Evolutionary conservation across 1,140 invertebrate species (phyloP).

Genomic region (Melipona quadrifasciata): DNA sequence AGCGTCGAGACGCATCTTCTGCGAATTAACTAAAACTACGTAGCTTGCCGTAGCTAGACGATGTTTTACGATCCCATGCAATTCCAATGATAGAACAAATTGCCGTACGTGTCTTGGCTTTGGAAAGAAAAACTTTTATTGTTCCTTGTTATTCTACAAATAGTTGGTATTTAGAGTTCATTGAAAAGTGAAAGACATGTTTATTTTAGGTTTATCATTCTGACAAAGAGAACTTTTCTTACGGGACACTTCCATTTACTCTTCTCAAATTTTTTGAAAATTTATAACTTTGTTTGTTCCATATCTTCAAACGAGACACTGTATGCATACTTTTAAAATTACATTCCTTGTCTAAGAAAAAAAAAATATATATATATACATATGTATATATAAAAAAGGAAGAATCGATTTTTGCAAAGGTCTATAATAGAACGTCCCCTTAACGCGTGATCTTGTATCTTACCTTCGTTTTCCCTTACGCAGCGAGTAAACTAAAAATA

Average conservation of each 20-base stretch:
- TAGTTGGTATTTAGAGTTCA: background rate
- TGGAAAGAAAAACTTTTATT: background rate
- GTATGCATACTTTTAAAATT: background rate
- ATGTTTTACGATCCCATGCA: conserved; percentile 65
- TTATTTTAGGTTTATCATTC: background rate
- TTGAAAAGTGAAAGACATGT: background rate
- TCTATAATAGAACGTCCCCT: background rate
- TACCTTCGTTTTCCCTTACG: background rate
- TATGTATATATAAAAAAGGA: background rate
- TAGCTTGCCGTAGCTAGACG: conserved; percentile 60
- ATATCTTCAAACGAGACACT: too few species aligned
- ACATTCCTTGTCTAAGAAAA: background rate
- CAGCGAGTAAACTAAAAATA: background rate
- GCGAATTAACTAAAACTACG: conserved; percentile 71
- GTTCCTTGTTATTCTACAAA: background rate
- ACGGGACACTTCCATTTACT: too few species aligned
- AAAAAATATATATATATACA: too few species aligned
- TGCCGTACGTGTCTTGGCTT: background rate
- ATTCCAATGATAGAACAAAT: conserved; percentile 53
- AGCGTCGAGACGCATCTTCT: conserved; percentile 39
- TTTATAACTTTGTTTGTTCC: too few species aligned
- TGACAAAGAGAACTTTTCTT: too few species aligned
- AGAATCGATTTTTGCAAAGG: background rate
- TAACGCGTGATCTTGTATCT: background rate
- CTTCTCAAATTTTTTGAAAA: background rate